Evolutionary conservation across 2,797 vertebrate species (phyloP), one percentile per base, ranked within the genome.

Genomic region (Sebastiscus albofasciatus): DNA sequence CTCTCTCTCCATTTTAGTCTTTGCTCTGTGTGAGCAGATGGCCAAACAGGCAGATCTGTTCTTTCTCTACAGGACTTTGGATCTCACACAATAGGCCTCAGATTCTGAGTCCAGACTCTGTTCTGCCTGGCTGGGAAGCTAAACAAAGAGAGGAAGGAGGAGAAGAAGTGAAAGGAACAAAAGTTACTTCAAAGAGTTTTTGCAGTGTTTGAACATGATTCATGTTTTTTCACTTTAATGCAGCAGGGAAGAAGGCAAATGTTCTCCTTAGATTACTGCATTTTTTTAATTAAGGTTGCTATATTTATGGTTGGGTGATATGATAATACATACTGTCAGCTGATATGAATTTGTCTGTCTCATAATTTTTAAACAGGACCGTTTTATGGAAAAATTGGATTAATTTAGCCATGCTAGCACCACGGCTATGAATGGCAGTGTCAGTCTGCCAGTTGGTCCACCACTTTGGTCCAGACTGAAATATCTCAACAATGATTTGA

Each of bases 1-100:
- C 71, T 14, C 54, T 52, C 70, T 64, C 46, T 67, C 24, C 61
- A 52, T 85, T 85, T 85, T 89, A 80, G 87, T 88, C 84, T 90
- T 75, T 59, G 56, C 58, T 86, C 68, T 29, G 70, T 83, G 78
- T 80, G 88, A 92, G 77, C 93, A 95, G 92, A 94, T 93, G 93
- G 90, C 83, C 81, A 77, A 87, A 90, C 87, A 86, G 85, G 87
- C 84, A 89, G 86, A 89, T 88, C 72, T 88, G 87, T 84, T 90
- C 67, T 90, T 87, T 89, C 84, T 85, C 87, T 77, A 26, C 83
- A 75, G 77, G 89, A 90, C 73, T 89, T 91, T 90, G 88, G 87
- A 92, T 88, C 81, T 76, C 79, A 79, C 78, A 93, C 90, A 94
- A 91, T 89, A 81, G 85, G 76, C 76, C 72, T 89, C 81, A 86